These are phyloP conservation scores for Lepidocyrtoides sp. DNA, from an alignment of 2,888 invertebrate genomes.

Conservation along the genomic window DNA sequence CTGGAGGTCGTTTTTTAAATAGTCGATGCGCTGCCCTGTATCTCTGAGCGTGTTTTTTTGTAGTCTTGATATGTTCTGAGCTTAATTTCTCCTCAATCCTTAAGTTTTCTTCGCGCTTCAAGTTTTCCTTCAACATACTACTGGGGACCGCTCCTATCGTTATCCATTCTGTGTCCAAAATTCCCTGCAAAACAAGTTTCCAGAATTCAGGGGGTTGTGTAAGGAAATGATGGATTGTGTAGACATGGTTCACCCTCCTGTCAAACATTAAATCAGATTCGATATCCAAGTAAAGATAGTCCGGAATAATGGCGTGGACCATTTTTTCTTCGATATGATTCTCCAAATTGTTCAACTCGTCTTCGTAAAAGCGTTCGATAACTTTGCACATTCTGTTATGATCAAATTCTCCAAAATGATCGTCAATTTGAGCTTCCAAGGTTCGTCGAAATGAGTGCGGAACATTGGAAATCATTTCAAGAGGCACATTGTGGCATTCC, in stretches of 20 bases:
- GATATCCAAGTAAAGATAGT: conserved; percentile 68
- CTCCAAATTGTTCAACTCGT: conserved; percentile 68
- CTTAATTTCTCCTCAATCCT: conserved; percentile 23
- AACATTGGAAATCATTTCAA: conserved; percentile 34
- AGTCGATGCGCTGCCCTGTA: conserved; percentile 56
- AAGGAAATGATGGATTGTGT: conserved; percentile 76
- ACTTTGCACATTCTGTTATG: conserved; percentile 45
- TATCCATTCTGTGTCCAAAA: conserved; percentile 70
- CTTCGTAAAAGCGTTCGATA: conserved; percentile 54
- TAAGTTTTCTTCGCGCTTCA: not conserved
- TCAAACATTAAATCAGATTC: conserved; percentile 75
- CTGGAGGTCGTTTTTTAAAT: conserved; percentile 4
- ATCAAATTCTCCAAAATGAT: conserved; percentile 51
- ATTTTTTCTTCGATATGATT: conserved; percentile 67
- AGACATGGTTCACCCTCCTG: conserved; percentile 71
- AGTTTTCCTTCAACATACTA: not conserved
- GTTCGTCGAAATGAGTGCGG: conserved; percentile 36
- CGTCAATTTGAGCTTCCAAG: not conserved
- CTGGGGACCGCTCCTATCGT: conserved; percentile 67
- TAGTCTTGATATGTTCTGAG: conserved; percentile 31
- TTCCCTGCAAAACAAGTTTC: conserved; percentile 57
- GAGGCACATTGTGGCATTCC: conserved; percentile 64
- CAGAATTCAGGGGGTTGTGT: conserved; percentile 68
- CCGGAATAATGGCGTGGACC: conserved; percentile 66
- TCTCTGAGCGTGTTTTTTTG: conserved; percentile 58